A percentile compares a stretch with the other conserved stretches of the same genome.
These are phyloP conservation scores for Nasonia longicornis DNA, from an alignment of 1,140 invertebrate species.

Conservation along the genomic window DNA sequence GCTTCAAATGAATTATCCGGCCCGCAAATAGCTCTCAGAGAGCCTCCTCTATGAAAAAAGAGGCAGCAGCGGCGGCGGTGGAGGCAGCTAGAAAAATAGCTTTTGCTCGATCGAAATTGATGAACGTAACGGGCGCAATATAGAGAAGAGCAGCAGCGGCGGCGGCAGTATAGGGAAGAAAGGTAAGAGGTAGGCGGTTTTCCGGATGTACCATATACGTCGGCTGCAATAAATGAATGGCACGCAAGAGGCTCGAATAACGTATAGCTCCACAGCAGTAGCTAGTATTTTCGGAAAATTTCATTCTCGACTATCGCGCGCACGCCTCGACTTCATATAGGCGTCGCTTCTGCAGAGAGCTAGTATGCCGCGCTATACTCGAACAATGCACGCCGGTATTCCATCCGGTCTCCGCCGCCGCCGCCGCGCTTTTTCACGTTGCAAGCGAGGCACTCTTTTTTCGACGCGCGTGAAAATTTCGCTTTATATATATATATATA, in stretches of 20 bases:
- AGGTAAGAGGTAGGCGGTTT: constrained; percentile 27
- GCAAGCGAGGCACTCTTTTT: background rate
- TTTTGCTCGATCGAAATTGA: constrained; percentile 26
- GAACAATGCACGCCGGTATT: constrained; percentile 40
- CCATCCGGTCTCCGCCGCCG: constrained; percentile 24
- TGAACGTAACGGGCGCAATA: constrained; percentile 16
- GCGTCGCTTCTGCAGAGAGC: background rate
- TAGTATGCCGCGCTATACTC: background rate
- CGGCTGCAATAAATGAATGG: constrained; percentile 39
- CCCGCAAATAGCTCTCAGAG: background rate
- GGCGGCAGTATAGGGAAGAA: background rate
- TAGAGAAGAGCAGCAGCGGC: background rate
- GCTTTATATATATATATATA: background rate
- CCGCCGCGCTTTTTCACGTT: constrained; percentile 23
- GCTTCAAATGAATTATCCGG: background rate
- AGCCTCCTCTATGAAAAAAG: background rate
- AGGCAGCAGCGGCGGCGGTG: background rate
- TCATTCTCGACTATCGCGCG: constrained; percentile 39
- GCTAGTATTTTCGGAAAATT: constrained; percentile 42
- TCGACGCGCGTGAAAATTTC: constrained; percentile 38
- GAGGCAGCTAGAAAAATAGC: background rate
- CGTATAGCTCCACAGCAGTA: background rate
- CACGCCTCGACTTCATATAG: constrained; percentile 36
- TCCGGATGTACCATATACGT: constrained; percentile 15
- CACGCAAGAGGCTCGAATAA: constrained; percentile 37